Evolutionary conservation across 2,888 invertebrate species (phyloP), one percentile per base, ranked within the genome.

Genomic region (Bembecia ichneumoniformis): DNA sequence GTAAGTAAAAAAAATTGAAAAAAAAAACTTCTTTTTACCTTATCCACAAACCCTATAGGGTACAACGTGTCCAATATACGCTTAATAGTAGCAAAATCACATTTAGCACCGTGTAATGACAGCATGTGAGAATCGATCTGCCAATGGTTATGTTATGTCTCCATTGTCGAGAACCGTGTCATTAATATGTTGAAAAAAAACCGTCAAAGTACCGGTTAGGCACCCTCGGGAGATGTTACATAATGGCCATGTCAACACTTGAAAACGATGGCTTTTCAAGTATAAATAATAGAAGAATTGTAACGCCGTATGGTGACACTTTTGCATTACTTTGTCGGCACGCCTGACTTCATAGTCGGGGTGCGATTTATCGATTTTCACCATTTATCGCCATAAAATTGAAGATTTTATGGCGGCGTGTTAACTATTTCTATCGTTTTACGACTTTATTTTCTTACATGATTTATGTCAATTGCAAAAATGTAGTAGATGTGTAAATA

Each of bases 181-280:
- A 82, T 82, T 84, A 82, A 81, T 77, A 72, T 58, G 57, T n/a
- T 40, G 59, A 79, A 75, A 75, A 82, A 83, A 81, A 76, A 56
- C 28, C 71, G 72, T 75, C 77, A 75, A 70, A 72, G 76, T 77
- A 62, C 60, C 63, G 59, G 63, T 60, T 58, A 61, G 71, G 71
- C 77, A 74, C 86, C 83, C 86, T 76, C 66, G 77, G 63, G 82
- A 79, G 76, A 68, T 77, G 81, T 77, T 76, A 73, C 74, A 82
- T 83, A 83, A 83, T 83, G 77, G 82, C 68, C 73, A 67, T 82
- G 87, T 86, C 86, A 84, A 84, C 87, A 87, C 86, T 83, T 71
- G 61, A 69, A 73, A 61, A 55, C 63, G 71, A 71, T 71, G 64
- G 74, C 69, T 76, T 76, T 74, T 77, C 67, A 70, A 78, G 79